Percentiles rank a stretch among this genome's conserved stretches.
These are phyloP conservation scores for Enteromius paludinosus DNA, from an alignment of 2,797 vertebrate species.

Conservation along the genomic window DNA sequence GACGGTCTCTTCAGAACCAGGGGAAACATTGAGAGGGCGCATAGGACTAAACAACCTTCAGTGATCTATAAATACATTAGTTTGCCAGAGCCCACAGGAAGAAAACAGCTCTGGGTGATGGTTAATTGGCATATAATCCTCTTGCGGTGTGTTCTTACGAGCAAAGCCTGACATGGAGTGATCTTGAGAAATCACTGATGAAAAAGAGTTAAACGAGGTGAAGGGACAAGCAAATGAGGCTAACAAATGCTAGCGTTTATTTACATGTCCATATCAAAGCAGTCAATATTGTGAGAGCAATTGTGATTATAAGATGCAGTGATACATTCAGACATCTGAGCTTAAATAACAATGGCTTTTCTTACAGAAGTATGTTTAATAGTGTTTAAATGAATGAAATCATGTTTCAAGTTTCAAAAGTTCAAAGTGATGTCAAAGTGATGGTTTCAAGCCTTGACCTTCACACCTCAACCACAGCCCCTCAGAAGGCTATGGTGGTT, in stretches of 20 bases:
- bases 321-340: background rate
- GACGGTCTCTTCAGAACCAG: background rate
- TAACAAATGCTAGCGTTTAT: background rate
- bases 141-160: constrained; percentile 57
- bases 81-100: constrained; percentile 30
- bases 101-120: constrained; percentile 54
- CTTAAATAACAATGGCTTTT: background rate
- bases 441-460: constrained; percentile 5
- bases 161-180: constrained; percentile 61
- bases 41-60: constrained; percentile 41
- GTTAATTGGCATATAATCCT: constrained; percentile 66
- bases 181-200: constrained; percentile 28
- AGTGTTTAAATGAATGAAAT: background rate
- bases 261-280: background rate
- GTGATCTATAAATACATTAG: constrained; percentile 50
- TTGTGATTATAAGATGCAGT: background rate
- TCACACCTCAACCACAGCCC: constrained; percentile 22
- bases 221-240: constrained; percentile 3
- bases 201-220: constrained; percentile 30
- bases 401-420: background rate
- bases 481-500: background rate
- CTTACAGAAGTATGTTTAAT: background rate
- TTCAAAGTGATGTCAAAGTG: constrained; percentile 1
- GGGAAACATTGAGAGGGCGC: background rate
- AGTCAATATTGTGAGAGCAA: background rate